phyloP scores from a whole-genome alignment of 2,888 invertebrate genomes.

The Clanis bilineata region DNA sequence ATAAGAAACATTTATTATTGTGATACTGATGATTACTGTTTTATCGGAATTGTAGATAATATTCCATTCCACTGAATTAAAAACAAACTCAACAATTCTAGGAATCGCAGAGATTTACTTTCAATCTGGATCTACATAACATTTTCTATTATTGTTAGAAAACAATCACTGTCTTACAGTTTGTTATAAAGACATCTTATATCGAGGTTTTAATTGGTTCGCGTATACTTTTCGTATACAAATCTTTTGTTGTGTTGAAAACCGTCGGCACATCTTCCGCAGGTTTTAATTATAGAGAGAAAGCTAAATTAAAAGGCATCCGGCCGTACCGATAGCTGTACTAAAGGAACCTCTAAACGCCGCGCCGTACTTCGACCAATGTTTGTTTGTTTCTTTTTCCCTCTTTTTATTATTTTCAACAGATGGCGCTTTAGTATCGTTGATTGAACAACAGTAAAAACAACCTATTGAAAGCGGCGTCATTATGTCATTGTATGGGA shows the following conservation, averaged over 20 bases:
- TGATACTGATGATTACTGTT: too few relatives aligned
- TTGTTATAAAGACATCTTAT: not conserved
- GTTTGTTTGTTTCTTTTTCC: constrained; percentile 31
- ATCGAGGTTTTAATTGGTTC: constrained; percentile 12
- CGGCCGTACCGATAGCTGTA: constrained; percentile 59
- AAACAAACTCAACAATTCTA: not conserved
- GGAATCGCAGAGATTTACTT: not conserved
- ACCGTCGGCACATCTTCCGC: constrained; percentile 52
- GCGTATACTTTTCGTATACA: constrained; percentile 33
- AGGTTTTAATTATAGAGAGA: constrained; percentile 74
- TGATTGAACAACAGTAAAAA: constrained; percentile 43
- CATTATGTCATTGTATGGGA: not conserved
- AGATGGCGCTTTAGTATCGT: constrained; percentile 35
- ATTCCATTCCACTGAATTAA: not conserved
- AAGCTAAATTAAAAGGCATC: constrained; percentile 77
- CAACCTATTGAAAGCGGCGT: constrained; percentile 17
- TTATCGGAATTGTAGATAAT: too few relatives aligned
- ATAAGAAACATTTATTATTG: too few relatives aligned
- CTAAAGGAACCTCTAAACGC: constrained; percentile 51
- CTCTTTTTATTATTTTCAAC: constrained; percentile 30
- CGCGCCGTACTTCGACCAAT: constrained; percentile 40
- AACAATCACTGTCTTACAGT: not conserved
- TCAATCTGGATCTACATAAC: not conserved
- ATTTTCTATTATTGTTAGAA: not conserved
- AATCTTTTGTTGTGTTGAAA: constrained; percentile 61